Evolutionary conservation across 2,797 vertebrate species (phyloP).

Genomic region (Peromyscus attwateri): DNA sequence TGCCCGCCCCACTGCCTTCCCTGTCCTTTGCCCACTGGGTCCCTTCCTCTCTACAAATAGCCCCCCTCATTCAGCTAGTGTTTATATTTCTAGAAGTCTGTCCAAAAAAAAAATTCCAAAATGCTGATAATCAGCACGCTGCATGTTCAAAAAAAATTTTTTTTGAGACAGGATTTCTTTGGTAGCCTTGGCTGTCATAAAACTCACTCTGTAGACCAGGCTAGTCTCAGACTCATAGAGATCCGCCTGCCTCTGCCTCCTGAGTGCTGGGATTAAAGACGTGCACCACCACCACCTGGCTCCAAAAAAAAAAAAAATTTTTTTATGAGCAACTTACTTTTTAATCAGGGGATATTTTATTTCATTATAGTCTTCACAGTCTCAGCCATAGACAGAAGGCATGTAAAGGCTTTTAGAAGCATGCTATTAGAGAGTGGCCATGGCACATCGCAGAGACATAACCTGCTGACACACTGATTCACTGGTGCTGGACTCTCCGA

Average conservation of each 20-base stretch:
- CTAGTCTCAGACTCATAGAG: no score
- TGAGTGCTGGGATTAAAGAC: no score
- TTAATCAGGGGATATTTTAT: constrained; percentile 58
- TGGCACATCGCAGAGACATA: background rate
- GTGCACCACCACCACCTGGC: no score
- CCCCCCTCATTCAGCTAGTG: background rate
- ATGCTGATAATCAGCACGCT: background rate
- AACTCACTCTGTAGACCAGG: no score
- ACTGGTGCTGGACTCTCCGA: background rate
- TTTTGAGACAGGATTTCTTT: no score
- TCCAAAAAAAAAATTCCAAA: constrained; percentile 51
- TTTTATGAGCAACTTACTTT: background rate
- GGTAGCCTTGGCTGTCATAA: no score
- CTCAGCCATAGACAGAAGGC: background rate
- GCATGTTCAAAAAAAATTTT: background rate
- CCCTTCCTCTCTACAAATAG: background rate
- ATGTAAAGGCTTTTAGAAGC: background rate
- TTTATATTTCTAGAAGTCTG: constrained; percentile 41
- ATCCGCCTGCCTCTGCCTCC: no score
- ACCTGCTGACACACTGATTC: background rate
- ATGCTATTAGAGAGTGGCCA: background rate
- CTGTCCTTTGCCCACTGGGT: background rate
- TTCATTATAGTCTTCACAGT: constrained; percentile 31
- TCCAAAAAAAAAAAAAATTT: no score
- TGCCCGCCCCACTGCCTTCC: background rate